Evolutionary conservation across 2,113 vertebrate species (phyloP), one percentile per base, ranked within the genome.

Genomic region (Zosterops borbonicus): DNA sequence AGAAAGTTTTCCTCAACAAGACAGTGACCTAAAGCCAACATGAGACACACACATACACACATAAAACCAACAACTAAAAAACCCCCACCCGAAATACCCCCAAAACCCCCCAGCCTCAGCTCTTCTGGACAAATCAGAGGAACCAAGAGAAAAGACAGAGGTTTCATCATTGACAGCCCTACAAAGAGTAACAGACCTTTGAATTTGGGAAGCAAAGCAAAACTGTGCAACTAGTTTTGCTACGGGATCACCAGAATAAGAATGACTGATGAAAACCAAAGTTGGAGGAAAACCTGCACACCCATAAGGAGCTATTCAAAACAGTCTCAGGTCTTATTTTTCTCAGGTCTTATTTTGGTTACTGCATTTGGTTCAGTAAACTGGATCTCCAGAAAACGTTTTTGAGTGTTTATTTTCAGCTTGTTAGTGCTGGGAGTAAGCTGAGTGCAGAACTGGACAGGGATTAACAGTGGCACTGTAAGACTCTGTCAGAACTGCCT

Each of bases 391-490:
- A 39, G 25, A 35, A 53, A 27, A 22, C 6, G 19, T 0, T 18
- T 46, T 10, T 37, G 44, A 55, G 4, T 20, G 27, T 83, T 73
- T 65, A 31, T 63, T 71, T 77, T 28, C 60, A 78, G 41, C 3
- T 11, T 16, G 10, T 10, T 27, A 33, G 14, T 19, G 49, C 70
- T 56, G 35, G 35, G 74, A 75, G 24, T 2, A 67, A 55, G 11
- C 19, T 55, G 35, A 39, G 44, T 9, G 50, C 74, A 87, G 69
- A 87, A n/a, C 0, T 8, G 29, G 33, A 11, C 8, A 6, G 0
- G 6, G 39, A 41, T 37, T 22, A 65, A 11, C 0, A 56, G 7
- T 1, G 4, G 52, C 78, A 74, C 42, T 60, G 18, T 2, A 44
- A n/a, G 28, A 20, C 16, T 20, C 2, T 46, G 37, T 23, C 27